Percentiles rank a stretch among this genome's conserved stretches.
Conservation (phyloP, 1,140 invertebrate genomes). For the Hesperophylax magnus region DNA sequence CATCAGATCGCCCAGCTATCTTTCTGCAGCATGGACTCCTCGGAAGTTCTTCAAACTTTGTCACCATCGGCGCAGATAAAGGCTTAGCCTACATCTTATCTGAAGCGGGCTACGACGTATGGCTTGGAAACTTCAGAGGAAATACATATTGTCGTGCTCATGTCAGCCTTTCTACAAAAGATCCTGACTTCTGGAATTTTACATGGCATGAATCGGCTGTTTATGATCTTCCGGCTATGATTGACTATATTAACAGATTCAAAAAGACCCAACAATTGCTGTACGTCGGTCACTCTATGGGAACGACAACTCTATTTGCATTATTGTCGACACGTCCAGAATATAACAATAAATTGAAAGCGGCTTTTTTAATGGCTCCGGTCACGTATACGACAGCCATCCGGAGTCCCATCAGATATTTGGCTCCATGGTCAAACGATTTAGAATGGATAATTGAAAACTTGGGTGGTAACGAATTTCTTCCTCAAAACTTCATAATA, state of each 20-base stretch:
- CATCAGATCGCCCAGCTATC: slow-evolving; percentile 66
- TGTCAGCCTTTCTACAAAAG: slow-evolving; percentile 65
- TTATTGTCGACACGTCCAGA: slow-evolving; percentile 77
- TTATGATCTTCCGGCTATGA: slow-evolving; percentile 82
- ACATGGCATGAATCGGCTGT: slow-evolving; percentile 80
- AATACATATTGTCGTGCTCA: slow-evolving; percentile 75
- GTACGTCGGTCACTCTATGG: slow-evolving; percentile 84
- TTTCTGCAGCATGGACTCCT: slow-evolving; percentile 85
- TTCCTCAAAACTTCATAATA: slow-evolving; percentile 75
- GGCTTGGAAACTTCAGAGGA: slow-evolving; percentile 78
- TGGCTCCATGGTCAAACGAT: slow-evolving; percentile 74
- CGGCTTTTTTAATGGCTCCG: slow-evolving; percentile 81
- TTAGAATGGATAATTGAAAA: slow-evolving; percentile 73
- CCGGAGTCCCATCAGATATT: slow-evolving; percentile 76
- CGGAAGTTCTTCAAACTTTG: slow-evolving; percentile 82
- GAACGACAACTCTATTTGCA: slow-evolving; percentile 74
- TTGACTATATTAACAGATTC: slow-evolving; percentile 78
- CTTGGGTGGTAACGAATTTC: slow-evolving; percentile 77
- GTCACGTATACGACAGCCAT: slow-evolving; percentile 80
- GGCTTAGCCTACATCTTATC: slow-evolving; percentile 75
- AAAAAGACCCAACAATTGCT: slow-evolving; percentile 71
- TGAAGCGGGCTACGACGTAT: slow-evolving; percentile 77
- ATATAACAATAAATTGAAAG: slow-evolving; percentile 76
- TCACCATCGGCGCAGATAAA: slow-evolving; percentile 76
- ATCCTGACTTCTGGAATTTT: slow-evolving; percentile 76